Evolutionary conservation across 2,797 vertebrate species (phyloP), one percentile per base, ranked within the genome.

Genomic region (Phataginus tetradactyla): DNA sequence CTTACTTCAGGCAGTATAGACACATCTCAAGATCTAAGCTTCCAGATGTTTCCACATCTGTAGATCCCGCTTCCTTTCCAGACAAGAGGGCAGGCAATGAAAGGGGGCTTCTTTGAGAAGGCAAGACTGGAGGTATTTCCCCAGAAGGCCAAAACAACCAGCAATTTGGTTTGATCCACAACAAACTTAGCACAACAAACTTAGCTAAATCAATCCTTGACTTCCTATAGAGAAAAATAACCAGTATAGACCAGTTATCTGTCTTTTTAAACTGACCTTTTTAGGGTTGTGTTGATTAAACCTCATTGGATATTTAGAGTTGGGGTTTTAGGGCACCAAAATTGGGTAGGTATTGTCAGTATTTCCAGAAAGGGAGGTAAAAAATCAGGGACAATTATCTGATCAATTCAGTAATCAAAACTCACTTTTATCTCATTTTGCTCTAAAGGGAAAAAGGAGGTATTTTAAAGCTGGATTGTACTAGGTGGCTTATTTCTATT

Each of bases 251-350:
- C 17, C 68, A 72, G 18, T 61, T 95, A 49, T 29, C 55, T 86
- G 27, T 53, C 72, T 91, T 92, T 75, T n/a, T 23, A 90, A 74
- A 77, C 14, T 63, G 18, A 81, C n/a, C 74, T 92, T 81, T 95
- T 91, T 53, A 77, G 72, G 57, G 4, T 74, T 77, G 11, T 78
- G 12, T 93, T 68, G 34, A 86, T 94, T 86, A 86, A 92, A 39
- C 34, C 29, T 92, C 25, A 74, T 15, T 94, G 57, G 34, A 94
- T 95, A 92, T 89, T 94, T 86, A 94, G 74, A 96, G 20, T 69
- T 97, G 29, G 55, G n/a, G 32, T 79, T 96, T 86, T 86, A 69
- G 18, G 34, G 32, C 34, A 25, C 49, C 69, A 81, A 66, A 97
- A 77, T 66, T 69, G 49, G 45, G 20, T 84, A 92, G 27, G 8